A percentile compares a stretch with the other conserved stretches of the same genome.
These are phyloP conservation scores for Heterotis niloticus DNA, from an alignment of 2,113 vertebrate species.

Conservation along the genomic window DNA sequence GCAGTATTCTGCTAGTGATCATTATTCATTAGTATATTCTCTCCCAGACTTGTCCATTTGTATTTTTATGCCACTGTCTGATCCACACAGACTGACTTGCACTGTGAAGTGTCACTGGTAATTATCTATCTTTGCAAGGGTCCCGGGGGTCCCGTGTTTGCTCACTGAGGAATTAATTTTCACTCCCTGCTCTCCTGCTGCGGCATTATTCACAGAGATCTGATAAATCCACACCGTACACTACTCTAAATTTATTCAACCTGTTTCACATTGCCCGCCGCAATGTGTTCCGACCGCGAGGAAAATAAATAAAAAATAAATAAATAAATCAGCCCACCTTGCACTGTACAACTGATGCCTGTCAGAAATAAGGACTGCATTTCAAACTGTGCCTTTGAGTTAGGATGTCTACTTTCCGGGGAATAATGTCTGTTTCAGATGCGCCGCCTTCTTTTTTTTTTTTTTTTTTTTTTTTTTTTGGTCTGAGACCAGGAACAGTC, in stretches of 20 bases:
- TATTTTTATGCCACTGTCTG: neutral
- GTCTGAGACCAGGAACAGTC: neutral
- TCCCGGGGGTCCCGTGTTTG: neutral
- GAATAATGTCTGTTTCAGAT: neutral
- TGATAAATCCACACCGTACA: neutral
- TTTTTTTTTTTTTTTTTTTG: conserved; percentile 10
- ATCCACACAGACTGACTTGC: conserved; percentile 12
- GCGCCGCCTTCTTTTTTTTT: too few species aligned
- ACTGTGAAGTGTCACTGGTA: conserved; percentile 6
- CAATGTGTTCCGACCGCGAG: neutral
- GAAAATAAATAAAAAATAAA: conserved; percentile 7
- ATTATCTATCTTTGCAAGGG: neutral
- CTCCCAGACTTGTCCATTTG: neutral
- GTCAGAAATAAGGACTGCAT: conserved; percentile 1
- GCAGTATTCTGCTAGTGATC: neutral
- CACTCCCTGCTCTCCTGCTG: neutral
- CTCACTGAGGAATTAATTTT: conserved; percentile 8
- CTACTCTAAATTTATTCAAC: conserved; percentile 2
- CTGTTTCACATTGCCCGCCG: neutral
- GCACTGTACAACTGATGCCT: neutral
- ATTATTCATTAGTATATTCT: neutral
- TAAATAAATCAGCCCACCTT: neutral
- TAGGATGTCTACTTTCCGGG: conserved; percentile 12
- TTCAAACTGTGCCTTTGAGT: conserved; percentile 9
- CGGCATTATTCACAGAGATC: conserved; percentile 8